These are phyloP conservation scores for Dreissena polymorpha DNA, from an alignment of 1,140 invertebrate species.

Conservation along the genomic window DNA sequence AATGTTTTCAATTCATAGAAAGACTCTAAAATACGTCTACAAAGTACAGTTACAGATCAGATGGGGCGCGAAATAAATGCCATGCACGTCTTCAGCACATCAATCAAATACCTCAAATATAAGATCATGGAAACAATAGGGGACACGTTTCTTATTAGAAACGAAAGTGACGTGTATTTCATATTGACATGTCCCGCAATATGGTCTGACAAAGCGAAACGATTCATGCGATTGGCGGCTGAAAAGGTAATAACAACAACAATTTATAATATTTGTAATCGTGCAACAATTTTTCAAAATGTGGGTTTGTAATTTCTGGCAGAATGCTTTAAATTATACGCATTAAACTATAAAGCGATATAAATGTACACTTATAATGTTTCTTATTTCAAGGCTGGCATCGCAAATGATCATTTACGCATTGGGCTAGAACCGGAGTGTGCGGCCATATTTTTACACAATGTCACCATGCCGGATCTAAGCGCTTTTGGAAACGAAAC, in stretches of 20 bases:
- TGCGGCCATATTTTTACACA: slow-evolving; percentile 34
- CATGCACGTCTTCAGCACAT: slow-evolving; percentile 5
- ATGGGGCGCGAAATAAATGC: slow-evolving; percentile 21
- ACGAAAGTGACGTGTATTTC: slow-evolving; percentile 35
- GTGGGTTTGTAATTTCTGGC: too few relatives aligned
- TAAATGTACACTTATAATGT: too few relatives aligned
- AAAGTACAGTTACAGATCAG: slow-evolving; percentile 18
- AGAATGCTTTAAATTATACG: too few relatives aligned
- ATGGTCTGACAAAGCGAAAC: slow-evolving; percentile 35
- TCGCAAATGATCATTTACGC: slow-evolving; percentile 18
- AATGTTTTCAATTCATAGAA: neutral
- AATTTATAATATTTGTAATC: too few relatives aligned
- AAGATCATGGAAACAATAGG: slow-evolving; percentile 2
- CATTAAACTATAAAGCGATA: too few relatives aligned
- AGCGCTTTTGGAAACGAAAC: neutral
- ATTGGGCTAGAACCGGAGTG: slow-evolving; percentile 49
- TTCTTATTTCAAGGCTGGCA: slow-evolving; percentile 13
- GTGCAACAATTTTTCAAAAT: too few relatives aligned
- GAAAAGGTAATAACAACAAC: slow-evolving; percentile 18
- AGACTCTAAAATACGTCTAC: neutral
- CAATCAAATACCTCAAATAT: slow-evolving; percentile 30
- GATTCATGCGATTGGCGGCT: slow-evolving; percentile 35
- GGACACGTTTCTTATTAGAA: slow-evolving; percentile 1
- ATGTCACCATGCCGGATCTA: neutral
- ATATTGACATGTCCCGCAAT: slow-evolving; percentile 43